Evolutionary conservation across 2,797 vertebrate genomes (phyloP), one percentile per base, ranked within the genome.

Genomic region (Numenius phaeopus): DNA sequence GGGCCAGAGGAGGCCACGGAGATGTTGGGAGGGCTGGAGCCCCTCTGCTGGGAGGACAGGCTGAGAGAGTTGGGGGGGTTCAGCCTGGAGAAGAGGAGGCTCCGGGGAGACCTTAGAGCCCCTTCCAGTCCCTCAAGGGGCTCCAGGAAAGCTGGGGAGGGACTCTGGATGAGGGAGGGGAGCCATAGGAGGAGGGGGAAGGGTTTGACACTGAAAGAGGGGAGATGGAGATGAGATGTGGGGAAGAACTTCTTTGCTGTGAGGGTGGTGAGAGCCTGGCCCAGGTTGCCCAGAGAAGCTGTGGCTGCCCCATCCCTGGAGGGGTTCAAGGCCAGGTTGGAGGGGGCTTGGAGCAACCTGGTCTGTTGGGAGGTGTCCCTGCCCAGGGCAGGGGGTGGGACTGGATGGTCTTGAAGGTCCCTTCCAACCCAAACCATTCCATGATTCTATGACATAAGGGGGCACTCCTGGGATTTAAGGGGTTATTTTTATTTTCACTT

Each of bases 401-500:
- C 57, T 10, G 21, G 57, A 4, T 24, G n/a, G 12, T 2, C 21
- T 58, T 24, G 8, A 59, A 59, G 58, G 22, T 59, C 23, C 34
- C 58, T 59, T 37, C 58, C 21, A 59, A 59, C 58, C 6, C 14
- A 37, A 37, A 37, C 6, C 23, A 24, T 58, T 58, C 6, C 9
- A 17, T 17, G 23, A 37, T 59, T 59, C 34, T 37, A 39, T 61
- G 87, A 65, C 49, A 7, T 18, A 26, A 61, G 47, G 52, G 69
- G 44, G 6, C 80, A 72, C 34, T 84, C 72, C 58, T 88, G 80
- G 76, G 58, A 79, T 47, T 83, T 14, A 4, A 40, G 39, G 59
- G 5, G 10, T 69, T 89, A 64, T 87, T 95, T 87, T 72, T 88
- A 27, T 89, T 94, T 96, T 61, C 44, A 20, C 26, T 93, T 81